phyloP scores from a whole-genome alignment of 1,140 invertebrate species.

The Papilio xuthus region DNA sequence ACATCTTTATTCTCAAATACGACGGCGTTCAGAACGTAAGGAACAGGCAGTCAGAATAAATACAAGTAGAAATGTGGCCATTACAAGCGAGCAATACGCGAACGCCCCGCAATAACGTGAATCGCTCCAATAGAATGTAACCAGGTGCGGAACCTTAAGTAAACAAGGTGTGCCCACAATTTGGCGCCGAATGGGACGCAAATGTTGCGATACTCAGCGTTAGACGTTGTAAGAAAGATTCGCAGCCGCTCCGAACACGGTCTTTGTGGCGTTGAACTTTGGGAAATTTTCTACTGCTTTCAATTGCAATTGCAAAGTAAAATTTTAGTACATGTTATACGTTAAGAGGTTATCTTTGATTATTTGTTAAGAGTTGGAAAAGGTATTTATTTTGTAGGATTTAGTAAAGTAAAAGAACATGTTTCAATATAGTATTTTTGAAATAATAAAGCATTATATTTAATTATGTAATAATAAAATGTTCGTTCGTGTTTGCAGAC shows the following conservation, averaged over 20 bases:
- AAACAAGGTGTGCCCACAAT: conserved; percentile 60
- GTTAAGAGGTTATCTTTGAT: no score
- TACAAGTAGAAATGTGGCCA: conserved; percentile 10
- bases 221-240: conserved; percentile 24
- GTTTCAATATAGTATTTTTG: background rate
- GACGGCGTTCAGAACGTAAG: conserved; percentile 1
- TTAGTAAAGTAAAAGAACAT: background rate
- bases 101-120: conserved; percentile 42
- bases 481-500: conserved; percentile 2
- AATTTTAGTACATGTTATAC: no score
- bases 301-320: background rate
- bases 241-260: background rate
- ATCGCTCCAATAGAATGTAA: conserved; percentile 47
- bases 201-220: conserved; percentile 40
- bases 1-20: conserved; percentile 8
- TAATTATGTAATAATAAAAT: conserved; percentile 38
- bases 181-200: conserved; percentile 45
- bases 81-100: conserved; percentile 27
- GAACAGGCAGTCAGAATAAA: conserved; percentile 1
- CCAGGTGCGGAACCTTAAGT: conserved; percentile 55
- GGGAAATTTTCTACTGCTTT: background rate
- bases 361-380: no score
- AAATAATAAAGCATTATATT: background rate
- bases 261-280: conserved; percentile 23
- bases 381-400: no score